Evolutionary conservation across 2,113 vertebrate species (phyloP).

Genomic region (Canis aureus): DNA sequence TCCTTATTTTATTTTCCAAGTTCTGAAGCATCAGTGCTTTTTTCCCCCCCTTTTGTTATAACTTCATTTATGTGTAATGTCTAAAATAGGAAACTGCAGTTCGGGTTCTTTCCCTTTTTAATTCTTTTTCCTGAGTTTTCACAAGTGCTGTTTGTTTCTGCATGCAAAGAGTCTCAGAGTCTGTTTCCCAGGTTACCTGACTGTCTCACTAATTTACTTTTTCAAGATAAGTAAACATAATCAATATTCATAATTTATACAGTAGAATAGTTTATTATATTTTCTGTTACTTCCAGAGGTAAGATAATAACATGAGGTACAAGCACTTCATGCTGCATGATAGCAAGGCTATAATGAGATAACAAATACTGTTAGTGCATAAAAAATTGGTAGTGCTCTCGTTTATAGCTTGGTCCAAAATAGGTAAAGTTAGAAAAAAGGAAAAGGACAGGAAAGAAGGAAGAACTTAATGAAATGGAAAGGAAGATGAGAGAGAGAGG

Average conservation of each 20-base stretch:
- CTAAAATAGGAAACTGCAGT: background rate
- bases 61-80: background rate
- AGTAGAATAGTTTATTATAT: background rate
- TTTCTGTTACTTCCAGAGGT: background rate
- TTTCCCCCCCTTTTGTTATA: background rate
- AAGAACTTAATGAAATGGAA: background rate
- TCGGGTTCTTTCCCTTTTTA: background rate
- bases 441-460: background rate
- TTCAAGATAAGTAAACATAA: background rate
- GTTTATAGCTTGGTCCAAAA: background rate
- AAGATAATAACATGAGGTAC: background rate
- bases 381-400: background rate
- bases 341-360: background rate
- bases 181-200: background rate
- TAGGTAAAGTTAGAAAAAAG: background rate
- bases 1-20: background rate
- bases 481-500: background rate
- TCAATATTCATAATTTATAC: background rate
- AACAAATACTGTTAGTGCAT: background rate
- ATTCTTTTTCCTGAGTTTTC: background rate
- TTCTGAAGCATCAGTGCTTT: background rate
- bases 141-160: background rate
- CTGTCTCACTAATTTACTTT: background rate
- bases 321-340: background rate
- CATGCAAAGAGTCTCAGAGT: background rate